phyloP scores from a whole-genome alignment of 2,797 vertebrate genomes.

The Notolepis coatsorum region DNA sequence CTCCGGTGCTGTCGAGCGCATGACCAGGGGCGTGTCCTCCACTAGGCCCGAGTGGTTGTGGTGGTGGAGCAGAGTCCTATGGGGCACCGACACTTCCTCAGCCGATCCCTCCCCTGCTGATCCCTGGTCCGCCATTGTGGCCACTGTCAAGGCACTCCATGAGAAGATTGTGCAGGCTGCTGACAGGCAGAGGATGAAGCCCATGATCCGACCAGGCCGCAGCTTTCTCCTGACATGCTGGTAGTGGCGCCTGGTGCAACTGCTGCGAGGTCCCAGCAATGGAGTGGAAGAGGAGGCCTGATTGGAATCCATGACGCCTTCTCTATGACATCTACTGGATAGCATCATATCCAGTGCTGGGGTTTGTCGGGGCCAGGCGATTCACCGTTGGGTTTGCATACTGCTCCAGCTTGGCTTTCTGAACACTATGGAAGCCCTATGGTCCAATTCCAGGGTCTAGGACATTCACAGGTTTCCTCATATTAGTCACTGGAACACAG shows the following conservation, averaged over 20 bases:
- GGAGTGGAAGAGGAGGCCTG: conserved; percentile 23
- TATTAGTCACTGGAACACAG: conserved; percentile 76
- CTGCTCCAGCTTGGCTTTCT: conserved; percentile 58
- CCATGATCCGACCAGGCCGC: conserved; percentile 86
- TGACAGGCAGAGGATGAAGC: conserved; percentile 86
- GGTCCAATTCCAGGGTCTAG: conserved; percentile 72
- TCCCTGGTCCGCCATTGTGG: conserved; percentile 51
- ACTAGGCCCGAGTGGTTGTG: conserved; percentile 65
- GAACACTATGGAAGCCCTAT: conserved; percentile 58
- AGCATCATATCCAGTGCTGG: conserved; percentile 61
- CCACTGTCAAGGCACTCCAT: conserved; percentile 91
- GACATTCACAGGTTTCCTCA: conserved; percentile 80
- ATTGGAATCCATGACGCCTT: conserved; percentile 40
- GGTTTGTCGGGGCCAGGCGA: conserved; percentile 50
- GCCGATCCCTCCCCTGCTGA: conserved; percentile 46
- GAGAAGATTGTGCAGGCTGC: conserved; percentile 88
- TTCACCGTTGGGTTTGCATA: conserved; percentile 70
- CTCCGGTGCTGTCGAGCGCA: conserved; percentile 63
- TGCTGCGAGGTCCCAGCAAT: conserved; percentile 46
- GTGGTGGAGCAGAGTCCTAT: conserved; percentile 91
- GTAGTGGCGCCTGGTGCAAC: conserved; percentile 69
- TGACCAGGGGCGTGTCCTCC: conserved; percentile 65
- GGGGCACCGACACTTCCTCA: conserved; percentile 64
- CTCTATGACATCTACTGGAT: conserved; percentile 45
- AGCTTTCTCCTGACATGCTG: conserved; percentile 88